Evolutionary conservation across 2,888 invertebrate species (phyloP).

Genomic region (Acronicta leporina): DNA sequence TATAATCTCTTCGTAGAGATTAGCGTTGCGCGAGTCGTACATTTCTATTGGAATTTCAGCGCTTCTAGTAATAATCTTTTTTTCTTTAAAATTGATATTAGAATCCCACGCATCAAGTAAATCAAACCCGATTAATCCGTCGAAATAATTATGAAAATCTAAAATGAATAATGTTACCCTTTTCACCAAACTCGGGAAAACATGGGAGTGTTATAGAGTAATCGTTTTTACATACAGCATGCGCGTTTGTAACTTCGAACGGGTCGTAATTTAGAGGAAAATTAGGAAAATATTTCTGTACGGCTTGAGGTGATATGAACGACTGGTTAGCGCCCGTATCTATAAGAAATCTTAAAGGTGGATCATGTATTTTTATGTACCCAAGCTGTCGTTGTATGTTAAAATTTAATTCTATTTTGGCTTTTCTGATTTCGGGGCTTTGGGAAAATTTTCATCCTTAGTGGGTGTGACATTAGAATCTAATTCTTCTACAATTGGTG

Average conservation of each 20-base stretch:
- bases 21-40: not conserved
- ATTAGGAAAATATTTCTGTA: constrained; percentile 33
- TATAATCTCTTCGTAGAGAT: constrained; percentile 2
- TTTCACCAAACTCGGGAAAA: not conserved
- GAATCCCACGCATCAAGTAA: not conserved
- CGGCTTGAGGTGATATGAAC: constrained; percentile 49
- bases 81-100: not conserved
- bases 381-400: constrained; percentile 47
- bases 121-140: not conserved
- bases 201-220: constrained; percentile 32
- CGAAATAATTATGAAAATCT: not conserved
- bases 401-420: constrained; percentile 52
- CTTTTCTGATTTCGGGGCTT: constrained; percentile 12
- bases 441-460: constrained; percentile 42
- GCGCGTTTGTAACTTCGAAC: constrained; percentile 54
- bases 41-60: not conserved
- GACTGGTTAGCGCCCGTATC: constrained; percentile 54
- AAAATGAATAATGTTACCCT: not conserved
- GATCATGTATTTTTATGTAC: constrained; percentile 43
- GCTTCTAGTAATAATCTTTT: no score
- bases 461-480: no score
- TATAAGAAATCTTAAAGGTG: constrained; percentile 49
- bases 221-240: constrained; percentile 44
- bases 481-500: no score
- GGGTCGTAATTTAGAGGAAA: constrained; percentile 41